Base-by-base conservation (phyloP, 2,797 vertebrate genomes). In the Euphonia xanthogaster region DNA sequence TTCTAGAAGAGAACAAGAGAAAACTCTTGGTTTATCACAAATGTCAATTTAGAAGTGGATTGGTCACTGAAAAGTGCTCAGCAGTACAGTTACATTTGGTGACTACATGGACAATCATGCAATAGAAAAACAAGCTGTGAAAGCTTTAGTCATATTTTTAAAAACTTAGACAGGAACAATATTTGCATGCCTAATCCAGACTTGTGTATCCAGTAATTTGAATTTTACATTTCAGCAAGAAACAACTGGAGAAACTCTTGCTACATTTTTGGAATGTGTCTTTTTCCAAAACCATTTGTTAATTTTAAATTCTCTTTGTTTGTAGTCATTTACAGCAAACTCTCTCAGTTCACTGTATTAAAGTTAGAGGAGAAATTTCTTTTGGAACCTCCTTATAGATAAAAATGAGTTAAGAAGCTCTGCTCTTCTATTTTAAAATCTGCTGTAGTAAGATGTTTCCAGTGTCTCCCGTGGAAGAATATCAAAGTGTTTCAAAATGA, bases 21-120 rank as follows among this genome's bases (percentile, higher is more conserved):
- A 97, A 94, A 93, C 54, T 93, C 78, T 57, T 70, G 72, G 58
- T 90, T 95, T 90, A 55, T 90, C 91, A 82, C 71, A 86, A 92
- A 86, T 89, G 63, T 84, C 93, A 85, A 51, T 84, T 93, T 70
- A 88, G 87, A 80, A 94, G 68, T 80, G 84, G 86, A 90, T 76
- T 93, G 93, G 76, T 91, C 68, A 66, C 88, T 89, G 83, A 93
- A 79, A 63, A 33, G 27, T 40, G 53, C 76, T 95, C 60, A 48
- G 86, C 3, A 7, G 28, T 72, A 37, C 23, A 62, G 70, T 87
- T 90, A 72, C 51, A 79, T 90, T 60, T 94, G 53, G 33, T 91
- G 78, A 70, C 80, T 88, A 37, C 50, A 30, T 22, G 54, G 65
- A 42, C 0, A 0, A 18, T 65, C 45, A 35, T 35, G 16, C 63